Conservation (phyloP, 2,113 vertebrate species). For the Hyaena hyaena region DNA sequence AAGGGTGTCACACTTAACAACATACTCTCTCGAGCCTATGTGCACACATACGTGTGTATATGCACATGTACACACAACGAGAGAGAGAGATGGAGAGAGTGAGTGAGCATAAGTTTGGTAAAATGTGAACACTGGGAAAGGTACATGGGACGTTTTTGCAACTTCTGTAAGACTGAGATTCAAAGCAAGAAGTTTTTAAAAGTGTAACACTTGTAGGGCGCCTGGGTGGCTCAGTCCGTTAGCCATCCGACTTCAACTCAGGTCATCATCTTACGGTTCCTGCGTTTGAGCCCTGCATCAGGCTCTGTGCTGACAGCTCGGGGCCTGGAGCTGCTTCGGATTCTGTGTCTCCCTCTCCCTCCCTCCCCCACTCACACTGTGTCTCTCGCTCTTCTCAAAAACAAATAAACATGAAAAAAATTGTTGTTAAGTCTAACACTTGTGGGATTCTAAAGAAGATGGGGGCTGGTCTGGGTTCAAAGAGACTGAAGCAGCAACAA, state of each 20-base stretch:
- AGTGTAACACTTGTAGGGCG: background rate
- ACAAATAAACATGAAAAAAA: too few relatives aligned
- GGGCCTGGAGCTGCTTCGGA: too few relatives aligned
- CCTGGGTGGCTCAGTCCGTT: too few relatives aligned
- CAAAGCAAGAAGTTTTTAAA: background rate
- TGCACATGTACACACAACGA: background rate
- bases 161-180: background rate
- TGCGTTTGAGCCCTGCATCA: too few relatives aligned
- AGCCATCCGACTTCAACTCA: too few relatives aligned
- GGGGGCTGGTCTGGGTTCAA: background rate
- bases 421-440: background rate
- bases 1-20: background rate
- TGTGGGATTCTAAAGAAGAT: background rate
- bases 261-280: too few relatives aligned
- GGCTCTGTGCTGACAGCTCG: too few relatives aligned
- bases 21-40: background rate
- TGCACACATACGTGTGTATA: background rate
- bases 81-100: rapidly evolving
- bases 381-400: too few relatives aligned
- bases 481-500: background rate
- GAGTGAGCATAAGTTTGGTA: background rate
- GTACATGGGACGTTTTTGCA: background rate
- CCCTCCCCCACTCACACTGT: too few relatives aligned
- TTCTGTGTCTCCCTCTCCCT: too few relatives aligned
- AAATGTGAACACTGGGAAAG: background rate